Evolutionary conservation across 2,888 invertebrate species (phyloP).

Genomic region (Amphipyra berbera): DNA sequence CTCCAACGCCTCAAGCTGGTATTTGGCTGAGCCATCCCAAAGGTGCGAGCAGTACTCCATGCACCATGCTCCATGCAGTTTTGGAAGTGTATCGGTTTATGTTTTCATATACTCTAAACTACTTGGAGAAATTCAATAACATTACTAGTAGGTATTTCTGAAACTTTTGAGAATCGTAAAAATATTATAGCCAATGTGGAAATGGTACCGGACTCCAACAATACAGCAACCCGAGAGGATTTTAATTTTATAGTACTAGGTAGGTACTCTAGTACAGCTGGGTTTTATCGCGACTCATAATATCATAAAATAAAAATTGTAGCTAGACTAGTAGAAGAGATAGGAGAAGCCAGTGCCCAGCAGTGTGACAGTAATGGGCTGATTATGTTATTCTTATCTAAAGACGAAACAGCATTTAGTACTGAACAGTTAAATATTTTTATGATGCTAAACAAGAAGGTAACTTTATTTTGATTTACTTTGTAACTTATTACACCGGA

Average conservation of each 20-base stretch:
- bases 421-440: no score
- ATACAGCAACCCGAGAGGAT: conserved; percentile 26
- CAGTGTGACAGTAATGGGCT: no score
- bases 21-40: no score
- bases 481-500: conserved; percentile 40
- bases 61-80: no score
- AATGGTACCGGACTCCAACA: conserved; percentile 15
- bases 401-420: no score
- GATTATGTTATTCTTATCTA: no score
- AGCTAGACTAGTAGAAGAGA: no score
- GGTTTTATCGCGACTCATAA: conserved; percentile 41
- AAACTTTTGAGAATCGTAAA: conserved; percentile 33
- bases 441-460: no score
- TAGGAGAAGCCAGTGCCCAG: no score
- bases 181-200: conserved; percentile 27
- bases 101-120: conserved; percentile 9
- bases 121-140: conserved; percentile 3
- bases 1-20: no score
- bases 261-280: conserved; percentile 42
- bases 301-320: conserved; percentile 35
- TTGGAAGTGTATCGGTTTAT: conserved; percentile 5
- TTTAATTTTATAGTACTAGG: conserved; percentile 42
- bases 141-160: conserved; percentile 12
- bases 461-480: conserved; percentile 36
- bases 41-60: no score